Base-by-base conservation (phyloP, 2,888 invertebrate genomes). In the Dicranocentrus wangi region DNA sequence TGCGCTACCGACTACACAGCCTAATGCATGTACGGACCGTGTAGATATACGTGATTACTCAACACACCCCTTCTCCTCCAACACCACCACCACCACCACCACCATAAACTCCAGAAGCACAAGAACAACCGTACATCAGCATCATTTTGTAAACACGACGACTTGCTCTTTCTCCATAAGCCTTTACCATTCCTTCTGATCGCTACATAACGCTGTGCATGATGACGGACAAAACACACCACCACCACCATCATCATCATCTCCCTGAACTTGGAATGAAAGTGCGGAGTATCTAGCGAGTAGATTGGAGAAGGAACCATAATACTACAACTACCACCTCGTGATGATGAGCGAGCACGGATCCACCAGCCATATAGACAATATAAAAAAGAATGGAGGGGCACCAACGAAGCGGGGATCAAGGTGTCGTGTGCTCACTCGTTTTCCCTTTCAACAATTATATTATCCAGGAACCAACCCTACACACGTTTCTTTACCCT, bases 371-470 rank as follows among this genome's bases (percentile, higher is more conserved):
- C 32, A 7, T 10, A 32, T 3, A 32, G 32, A 32, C 10, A 10
- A 8, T 58, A 21, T 23, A 58, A 19, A 58, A 3, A 21, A 58
- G 19, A 2, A 13, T 5, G 8, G 23, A 58, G 58, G 58, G 58
- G 58, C 58, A 58, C 58, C 32, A 32, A 32, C 32, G 5, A 32
- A 10, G 10, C 32, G 32, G 7, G 23, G 58, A 58, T 58, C 19
- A 58, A 58, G 58, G 58, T 58, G 58, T 58, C 58, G 58, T 58
- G 58, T 58, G 58, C 58, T 58, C 58, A 58, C 58, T 58, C 58
- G 58, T 58, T 58, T 58, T 58, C 58, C 58, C 58, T 58, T 58
- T 58, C 58, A 58, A 58, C 58, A 58, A 58, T 58, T 58, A 58
- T 58, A 58, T n/a, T n/a, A n/a, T 42, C 42, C 13, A 42, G 42